Base-by-base conservation (phyloP, 1,140 invertebrate species). In the Formica exsecta region DNA sequence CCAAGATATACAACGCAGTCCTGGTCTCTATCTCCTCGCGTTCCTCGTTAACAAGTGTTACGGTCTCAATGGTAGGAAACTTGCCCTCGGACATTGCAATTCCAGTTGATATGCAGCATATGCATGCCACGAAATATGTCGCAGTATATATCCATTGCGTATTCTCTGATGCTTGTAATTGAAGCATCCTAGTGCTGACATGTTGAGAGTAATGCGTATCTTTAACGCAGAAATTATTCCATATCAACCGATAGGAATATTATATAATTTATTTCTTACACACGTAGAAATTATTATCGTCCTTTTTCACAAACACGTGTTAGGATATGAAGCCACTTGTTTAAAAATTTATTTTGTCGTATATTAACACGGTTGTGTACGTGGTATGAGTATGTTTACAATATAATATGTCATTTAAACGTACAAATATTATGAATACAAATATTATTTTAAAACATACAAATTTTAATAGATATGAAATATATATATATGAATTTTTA, bases 111-210 rank as follows among this genome's bases (percentile, higher is more conserved):
- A 73, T 73, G 79, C 68, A 61, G 71, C 68, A 83, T 61, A 74
- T 83, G 68, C 54, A 83, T 61, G 25, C 79, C 68, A 48, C 41
- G 54, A 83, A 74, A 44, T 83, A 57, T 54, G n/a, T 29, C 54
- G 38, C 68, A 73, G 29, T 68, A 13, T 36, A 61, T 61, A 74
- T 74, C 66, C 54, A 38, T 41, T 25, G 16, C 41, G 8, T 44
- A 36, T 36, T 81, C 79, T 73, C 79, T 81, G 73, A 36, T 29
- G 57, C 68, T 51, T 74, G 68, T 83, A 83, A 83, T 83, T 83
- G 79, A 73, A 61, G 54, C 22, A 29, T 83, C 44, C 25, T n/a
- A 36, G n/a, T 38, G 25, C 8, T 61, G 68, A 74, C 68, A 29
- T 6, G n/a, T 13, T 44, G 29, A n/a, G 48, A 51, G 4, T 51